These are phyloP conservation scores for Ictalurus punctatus DNA, from an alignment of 2,113 vertebrate species.

Conservation along the genomic window DNA sequence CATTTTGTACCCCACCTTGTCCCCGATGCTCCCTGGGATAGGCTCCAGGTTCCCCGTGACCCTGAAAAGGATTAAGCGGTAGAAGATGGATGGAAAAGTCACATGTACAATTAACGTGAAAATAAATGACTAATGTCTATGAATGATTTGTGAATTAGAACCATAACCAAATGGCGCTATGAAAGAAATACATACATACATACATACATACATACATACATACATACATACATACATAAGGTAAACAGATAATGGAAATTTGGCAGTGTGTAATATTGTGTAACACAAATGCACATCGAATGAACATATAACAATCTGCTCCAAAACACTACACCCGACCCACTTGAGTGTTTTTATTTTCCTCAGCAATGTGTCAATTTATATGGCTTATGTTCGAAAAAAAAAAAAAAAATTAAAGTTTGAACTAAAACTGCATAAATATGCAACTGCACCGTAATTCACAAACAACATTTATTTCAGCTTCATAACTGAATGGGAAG, in stretches of 20 bases:
- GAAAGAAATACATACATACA: too few relatives aligned
- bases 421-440: not conserved
- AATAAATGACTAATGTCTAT: too few relatives aligned
- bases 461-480: not conserved
- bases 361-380: not conserved
- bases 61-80: too few relatives aligned
- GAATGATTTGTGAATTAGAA: too few relatives aligned
- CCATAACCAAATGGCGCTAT: too few relatives aligned
- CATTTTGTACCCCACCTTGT: too few relatives aligned
- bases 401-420: not conserved
- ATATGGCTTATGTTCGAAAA: not conserved
- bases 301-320: not conserved
- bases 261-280: not conserved
- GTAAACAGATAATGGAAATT: not conserved
- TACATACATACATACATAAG: too few relatives aligned
- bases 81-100: too few relatives aligned
- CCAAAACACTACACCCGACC: not conserved
- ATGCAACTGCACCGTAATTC: not conserved
- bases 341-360: not conserved
- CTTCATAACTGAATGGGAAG: not conserved
- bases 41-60: too few relatives aligned
- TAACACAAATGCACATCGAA: not conserved
- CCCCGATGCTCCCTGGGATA: too few relatives aligned
- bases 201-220: too few relatives aligned
- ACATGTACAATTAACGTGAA: too few relatives aligned